phyloP scores from a whole-genome alignment of 2,888 invertebrate species.

The Drosophila paramelanica region DNA sequence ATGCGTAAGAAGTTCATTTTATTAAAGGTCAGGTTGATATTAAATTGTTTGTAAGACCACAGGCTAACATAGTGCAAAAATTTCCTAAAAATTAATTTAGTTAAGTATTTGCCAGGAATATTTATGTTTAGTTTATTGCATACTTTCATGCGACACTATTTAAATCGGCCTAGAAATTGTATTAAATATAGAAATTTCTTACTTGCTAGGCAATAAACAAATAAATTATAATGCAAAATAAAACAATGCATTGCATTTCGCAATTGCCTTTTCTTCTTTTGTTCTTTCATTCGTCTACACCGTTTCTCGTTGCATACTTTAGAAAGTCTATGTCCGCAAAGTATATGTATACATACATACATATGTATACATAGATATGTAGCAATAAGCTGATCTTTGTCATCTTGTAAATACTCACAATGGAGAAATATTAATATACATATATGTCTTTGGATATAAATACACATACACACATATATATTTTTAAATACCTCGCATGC shows the following conservation, averaged over 20 bases:
- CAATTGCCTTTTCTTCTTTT: neutral
- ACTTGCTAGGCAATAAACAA: neutral
- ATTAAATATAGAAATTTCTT: neutral
- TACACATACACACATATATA: neutral
- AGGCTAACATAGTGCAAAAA: neutral
- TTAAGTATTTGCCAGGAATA: neutral
- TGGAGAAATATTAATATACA: neutral
- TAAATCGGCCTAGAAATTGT: neutral
- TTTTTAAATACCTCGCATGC: no score
- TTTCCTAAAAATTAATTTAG: neutral
- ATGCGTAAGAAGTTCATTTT: no score
- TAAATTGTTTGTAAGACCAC: neutral
- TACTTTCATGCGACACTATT: conserved; percentile 30
- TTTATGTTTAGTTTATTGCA: conserved; percentile 10
- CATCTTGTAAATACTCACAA: neutral
- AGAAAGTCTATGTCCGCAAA: neutral
- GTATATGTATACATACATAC: neutral
- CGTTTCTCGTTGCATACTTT: conserved; percentile 6
- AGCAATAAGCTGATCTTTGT: neutral
- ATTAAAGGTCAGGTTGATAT: neutral
- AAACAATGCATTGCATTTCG: neutral
- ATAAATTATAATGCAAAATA: neutral
- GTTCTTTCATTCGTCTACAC: neutral
- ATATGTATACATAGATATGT: neutral
- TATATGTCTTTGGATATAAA: neutral